These are phyloP conservation scores for Eristalis intricaria DNA, from an alignment of 2,888 invertebrate genomes.

Conservation along the genomic window DNA sequence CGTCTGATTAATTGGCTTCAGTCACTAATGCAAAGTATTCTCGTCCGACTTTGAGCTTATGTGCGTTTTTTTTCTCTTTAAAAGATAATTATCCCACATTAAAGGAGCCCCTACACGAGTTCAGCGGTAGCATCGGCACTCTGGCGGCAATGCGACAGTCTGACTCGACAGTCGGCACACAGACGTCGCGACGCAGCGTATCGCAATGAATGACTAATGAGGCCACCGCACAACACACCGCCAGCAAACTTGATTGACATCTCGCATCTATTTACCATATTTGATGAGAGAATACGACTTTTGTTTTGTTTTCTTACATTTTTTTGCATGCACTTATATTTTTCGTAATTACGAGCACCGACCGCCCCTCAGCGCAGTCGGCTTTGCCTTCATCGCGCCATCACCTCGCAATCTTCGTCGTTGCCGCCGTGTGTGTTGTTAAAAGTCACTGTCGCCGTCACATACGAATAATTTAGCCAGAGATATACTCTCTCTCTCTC, in stretches of 20 bases:
- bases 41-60: conserved; percentile 2
- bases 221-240: conserved; percentile 60
- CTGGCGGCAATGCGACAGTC: not conserved
- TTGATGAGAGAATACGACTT: conserved; percentile 60
- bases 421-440: not conserved
- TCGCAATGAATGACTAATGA: conserved; percentile 65
- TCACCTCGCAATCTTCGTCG: not conserved
- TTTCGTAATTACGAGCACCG: conserved; percentile 60
- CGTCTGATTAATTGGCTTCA: conserved; percentile 44
- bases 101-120: conserved; percentile 7
- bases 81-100: conserved; percentile 45
- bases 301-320: conserved; percentile 16
- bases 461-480: conserved; percentile 55
- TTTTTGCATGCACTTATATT: conserved; percentile 62
- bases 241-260: conserved; percentile 67
- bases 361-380: conserved; percentile 38
- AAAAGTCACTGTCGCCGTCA: not conserved
- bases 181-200: conserved; percentile 34
- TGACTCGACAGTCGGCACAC: not conserved
- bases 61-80: not conserved
- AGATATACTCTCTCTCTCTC: conserved; percentile 33
- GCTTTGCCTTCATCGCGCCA: conserved; percentile 31
- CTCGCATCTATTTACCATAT: conserved; percentile 71
- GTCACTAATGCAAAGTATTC: conserved; percentile 31
- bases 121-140: conserved; percentile 11